phyloP scores from a whole-genome alignment of 1,140 invertebrate species.

The Drosophila bocqueti region DNA sequence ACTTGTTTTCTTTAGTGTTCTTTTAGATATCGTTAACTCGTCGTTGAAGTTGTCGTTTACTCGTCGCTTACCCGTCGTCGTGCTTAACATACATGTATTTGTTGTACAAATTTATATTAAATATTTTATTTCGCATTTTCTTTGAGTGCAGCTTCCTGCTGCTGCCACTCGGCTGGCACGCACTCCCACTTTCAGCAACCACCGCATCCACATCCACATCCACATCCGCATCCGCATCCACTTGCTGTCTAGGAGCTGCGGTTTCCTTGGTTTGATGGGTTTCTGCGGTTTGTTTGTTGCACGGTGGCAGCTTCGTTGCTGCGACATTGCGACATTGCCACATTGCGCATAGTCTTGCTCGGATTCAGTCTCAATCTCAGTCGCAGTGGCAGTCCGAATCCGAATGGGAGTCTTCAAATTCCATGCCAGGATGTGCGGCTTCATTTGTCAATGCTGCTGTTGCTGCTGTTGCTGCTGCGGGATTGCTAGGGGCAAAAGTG shows the following conservation, averaged over 20 bases:
- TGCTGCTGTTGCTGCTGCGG: background rate
- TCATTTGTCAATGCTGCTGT: conserved; percentile 51
- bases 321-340: conserved; percentile 27
- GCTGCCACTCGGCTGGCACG: conserved; percentile 3
- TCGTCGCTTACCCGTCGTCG: too few relatives aligned
- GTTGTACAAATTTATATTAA: too few relatives aligned
- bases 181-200: conserved; percentile 6
- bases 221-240: conserved; percentile 8
- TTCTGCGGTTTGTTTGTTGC: conserved; percentile 62
- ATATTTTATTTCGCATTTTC: background rate
- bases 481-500: background rate
- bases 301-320: conserved; percentile 34
- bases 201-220: conserved; percentile 17
- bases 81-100: background rate
- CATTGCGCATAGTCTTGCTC: conserved; percentile 15
- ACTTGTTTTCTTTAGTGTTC: too few relatives aligned
- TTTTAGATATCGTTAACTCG: too few relatives aligned
- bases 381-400: background rate
- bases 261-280: conserved; percentile 56
- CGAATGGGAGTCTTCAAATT: conserved; percentile 34
- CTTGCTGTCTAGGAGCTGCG: conserved; percentile 42
- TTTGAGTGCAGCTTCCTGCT: conserved; percentile 2
- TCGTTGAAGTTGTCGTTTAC: too few relatives aligned
- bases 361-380: conserved; percentile 11
- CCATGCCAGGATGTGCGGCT: conserved; percentile 46